Evolutionary conservation across 1,140 invertebrate species (phyloP).

Genomic region (Apolygus lucorum): DNA sequence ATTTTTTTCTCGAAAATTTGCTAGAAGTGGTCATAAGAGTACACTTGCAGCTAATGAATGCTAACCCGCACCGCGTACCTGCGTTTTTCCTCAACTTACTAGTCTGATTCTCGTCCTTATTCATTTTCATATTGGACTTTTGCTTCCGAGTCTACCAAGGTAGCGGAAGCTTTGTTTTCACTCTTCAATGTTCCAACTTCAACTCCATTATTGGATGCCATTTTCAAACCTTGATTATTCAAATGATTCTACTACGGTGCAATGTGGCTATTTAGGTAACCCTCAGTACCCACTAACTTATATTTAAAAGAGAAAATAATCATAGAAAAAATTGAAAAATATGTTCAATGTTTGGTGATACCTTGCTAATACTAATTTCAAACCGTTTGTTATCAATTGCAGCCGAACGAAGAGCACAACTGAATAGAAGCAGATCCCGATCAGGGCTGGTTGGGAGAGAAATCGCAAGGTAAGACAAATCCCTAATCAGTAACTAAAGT

Average conservation of each 20-base stretch:
- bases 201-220: no score
- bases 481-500: no score
- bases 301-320: neutral
- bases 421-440: slow-evolving; percentile 73
- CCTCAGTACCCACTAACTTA: neutral
- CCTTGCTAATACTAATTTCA: neutral
- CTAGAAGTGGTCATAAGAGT: no score
- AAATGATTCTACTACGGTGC: neutral
- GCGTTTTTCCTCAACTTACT: no score
- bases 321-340: slow-evolving; percentile 2
- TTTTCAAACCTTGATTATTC: neutral
- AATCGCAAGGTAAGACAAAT: slow-evolving; percentile 41
- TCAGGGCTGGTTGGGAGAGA: slow-evolving; percentile 47
- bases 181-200: no score
- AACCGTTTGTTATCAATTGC: slow-evolving; percentile 38
- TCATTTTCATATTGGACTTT: no score
- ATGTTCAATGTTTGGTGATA: neutral
- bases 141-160: no score
- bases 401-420: slow-evolving; percentile 77
- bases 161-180: no score
- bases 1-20: no score
- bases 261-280: neutral
- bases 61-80: no score
- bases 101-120: no score
- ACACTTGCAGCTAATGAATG: no score